phyloP scores from a whole-genome alignment of 2,113 vertebrate genomes.

The Lasiurus borealis region DNA sequence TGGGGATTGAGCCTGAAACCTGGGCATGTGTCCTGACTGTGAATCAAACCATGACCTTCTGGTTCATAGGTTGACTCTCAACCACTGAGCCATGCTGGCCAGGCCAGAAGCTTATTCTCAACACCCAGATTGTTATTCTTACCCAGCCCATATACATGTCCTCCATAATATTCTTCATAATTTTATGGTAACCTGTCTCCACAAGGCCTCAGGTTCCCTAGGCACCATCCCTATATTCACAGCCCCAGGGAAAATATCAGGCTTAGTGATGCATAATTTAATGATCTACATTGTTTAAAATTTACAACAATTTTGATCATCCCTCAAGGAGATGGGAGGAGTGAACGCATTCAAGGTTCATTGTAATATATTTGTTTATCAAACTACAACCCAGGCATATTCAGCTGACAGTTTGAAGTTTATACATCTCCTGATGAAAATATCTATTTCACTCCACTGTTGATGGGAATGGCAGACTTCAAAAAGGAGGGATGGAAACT shows the following conservation, averaged over 20 bases:
- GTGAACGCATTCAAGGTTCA: background rate
- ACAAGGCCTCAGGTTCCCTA: background rate
- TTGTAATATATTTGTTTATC: slow-evolving; percentile 63
- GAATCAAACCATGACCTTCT: too few relatives aligned
- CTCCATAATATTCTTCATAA: background rate
- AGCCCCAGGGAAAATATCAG: background rate
- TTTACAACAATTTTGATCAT: slow-evolving; percentile 59
- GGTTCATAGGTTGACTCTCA: too few relatives aligned
- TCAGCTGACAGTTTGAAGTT: slow-evolving; percentile 68
- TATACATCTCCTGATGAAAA: slow-evolving; percentile 61
- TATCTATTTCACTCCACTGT: slow-evolving; percentile 65
- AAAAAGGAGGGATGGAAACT: slow-evolving; percentile 43
- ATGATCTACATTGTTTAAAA: slow-evolving; percentile 57
- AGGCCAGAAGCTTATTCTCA: background rate
- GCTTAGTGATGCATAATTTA: background rate
- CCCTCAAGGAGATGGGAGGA: background rate
- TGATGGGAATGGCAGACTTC: slow-evolving; percentile 62
- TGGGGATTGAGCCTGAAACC: too few relatives aligned
- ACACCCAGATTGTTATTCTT: background rate
- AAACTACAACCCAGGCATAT: slow-evolving; percentile 31
- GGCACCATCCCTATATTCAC: background rate
- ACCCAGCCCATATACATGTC: background rate
- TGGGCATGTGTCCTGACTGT: too few relatives aligned
- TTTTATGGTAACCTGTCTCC: slow-evolving; percentile 33
- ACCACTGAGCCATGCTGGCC: too few relatives aligned